Conservation (phyloP, 2,888 invertebrate species). For the Athalia circularis region DNA sequence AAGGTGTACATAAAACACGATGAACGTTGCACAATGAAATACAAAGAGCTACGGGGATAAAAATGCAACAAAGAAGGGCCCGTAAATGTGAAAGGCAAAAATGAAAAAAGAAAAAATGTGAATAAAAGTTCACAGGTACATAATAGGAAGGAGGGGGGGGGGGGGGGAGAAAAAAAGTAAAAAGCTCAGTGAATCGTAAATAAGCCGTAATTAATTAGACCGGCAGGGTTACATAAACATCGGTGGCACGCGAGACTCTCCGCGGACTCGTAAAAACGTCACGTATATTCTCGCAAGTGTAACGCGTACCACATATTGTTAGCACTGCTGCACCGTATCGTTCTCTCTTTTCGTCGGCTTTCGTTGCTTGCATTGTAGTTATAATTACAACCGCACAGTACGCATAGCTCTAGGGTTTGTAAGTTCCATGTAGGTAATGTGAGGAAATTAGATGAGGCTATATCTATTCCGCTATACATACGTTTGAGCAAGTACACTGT, state of each 20-base stretch:
- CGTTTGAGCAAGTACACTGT: no score
- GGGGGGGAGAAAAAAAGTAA: constrained; percentile 10
- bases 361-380: constrained; percentile 31
- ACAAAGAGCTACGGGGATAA: background rate
- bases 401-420: constrained; percentile 21
- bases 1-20: background rate
- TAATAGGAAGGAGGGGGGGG: background rate
- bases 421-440: no score
- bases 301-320: constrained; percentile 56
- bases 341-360: constrained; percentile 41
- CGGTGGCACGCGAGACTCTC: constrained; percentile 66
- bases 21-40: background rate
- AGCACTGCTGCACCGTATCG: constrained; percentile 52
- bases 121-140: constrained; percentile 49
- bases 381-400: constrained; percentile 7
- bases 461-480: no score
- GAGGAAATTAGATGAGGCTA: no score
- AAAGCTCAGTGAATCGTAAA: constrained; percentile 66
- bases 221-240: constrained; percentile 64
- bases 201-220: constrained; percentile 67
- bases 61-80: background rate
- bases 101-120: constrained; percentile 30
- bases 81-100: background rate
- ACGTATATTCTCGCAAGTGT: constrained; percentile 63
- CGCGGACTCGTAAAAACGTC: constrained; percentile 67